These are phyloP conservation scores for Corynorhinus townsendii DNA, from an alignment of 2,113 vertebrate species.

Conservation along the genomic window DNA sequence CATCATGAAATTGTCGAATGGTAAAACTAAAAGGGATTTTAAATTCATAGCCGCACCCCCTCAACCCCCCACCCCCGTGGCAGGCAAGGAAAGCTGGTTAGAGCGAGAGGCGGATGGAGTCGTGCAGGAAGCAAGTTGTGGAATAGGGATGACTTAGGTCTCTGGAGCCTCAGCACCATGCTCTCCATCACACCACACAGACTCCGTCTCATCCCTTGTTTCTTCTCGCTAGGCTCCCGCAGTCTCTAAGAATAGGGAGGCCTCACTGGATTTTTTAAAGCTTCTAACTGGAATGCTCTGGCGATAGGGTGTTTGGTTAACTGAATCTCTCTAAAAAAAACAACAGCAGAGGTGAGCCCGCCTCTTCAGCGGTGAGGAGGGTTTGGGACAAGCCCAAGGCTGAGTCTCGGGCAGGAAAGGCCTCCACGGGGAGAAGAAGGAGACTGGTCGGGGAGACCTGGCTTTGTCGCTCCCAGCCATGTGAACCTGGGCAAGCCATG, in stretches of 20 bases:
- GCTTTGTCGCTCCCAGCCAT: not conserved
- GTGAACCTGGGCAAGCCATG: not conserved
- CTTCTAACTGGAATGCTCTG: not conserved
- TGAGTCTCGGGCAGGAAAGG: not conserved
- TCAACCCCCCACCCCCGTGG: not conserved
- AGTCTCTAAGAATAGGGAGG: not conserved
- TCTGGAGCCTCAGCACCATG: not conserved
- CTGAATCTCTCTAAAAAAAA: not conserved
- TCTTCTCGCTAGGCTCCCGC: not conserved
- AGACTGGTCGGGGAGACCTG: not conserved
- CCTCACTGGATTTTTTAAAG: not conserved
- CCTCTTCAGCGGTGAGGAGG: not conserved
- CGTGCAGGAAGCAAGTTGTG: not conserved
- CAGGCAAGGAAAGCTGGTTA: not conserved
- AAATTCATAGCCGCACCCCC: not conserved
- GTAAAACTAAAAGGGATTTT: not conserved
- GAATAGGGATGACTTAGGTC: not conserved
- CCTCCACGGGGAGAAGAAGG: not conserved
- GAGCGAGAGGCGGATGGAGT: no score
- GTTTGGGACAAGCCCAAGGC: not conserved
- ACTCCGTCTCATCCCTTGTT: no score
- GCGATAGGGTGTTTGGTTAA: not conserved
- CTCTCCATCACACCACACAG: no score
- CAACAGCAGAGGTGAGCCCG: not conserved
- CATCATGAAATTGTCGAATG: not conserved